Evolutionary conservation across 2,797 vertebrate genomes (phyloP).

Genomic region (Bufotes viridis): DNA sequence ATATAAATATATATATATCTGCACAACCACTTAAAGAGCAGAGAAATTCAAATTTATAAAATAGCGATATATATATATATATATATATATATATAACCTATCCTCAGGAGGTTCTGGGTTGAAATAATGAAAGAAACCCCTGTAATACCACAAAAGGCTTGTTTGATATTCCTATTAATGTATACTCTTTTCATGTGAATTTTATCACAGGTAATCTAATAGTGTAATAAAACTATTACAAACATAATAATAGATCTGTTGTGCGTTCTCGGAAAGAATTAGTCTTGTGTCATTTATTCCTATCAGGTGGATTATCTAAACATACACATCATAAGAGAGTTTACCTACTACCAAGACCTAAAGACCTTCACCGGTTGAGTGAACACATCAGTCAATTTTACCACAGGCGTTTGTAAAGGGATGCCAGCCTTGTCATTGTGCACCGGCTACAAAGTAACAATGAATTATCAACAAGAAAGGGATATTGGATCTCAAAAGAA

Average conservation of each 20-base stretch:
- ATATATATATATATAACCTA: background rate
- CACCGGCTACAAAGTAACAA: conserved; percentile 62
- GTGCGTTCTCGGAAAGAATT: conserved; percentile 34
- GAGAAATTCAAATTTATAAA: too few relatives aligned
- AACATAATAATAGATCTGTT: conserved; percentile 20
- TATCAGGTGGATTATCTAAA: conserved; percentile 56
- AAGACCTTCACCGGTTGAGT: conserved; percentile 79
- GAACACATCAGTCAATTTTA: conserved; percentile 71
- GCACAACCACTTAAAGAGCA: too few relatives aligned
- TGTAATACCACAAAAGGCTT: background rate
- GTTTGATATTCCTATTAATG: background rate
- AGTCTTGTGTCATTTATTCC: conserved; percentile 41
- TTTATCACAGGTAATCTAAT: background rate
- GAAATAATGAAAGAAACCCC: too few relatives aligned
- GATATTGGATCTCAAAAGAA: conserved; percentile 63
- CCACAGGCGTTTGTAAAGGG: conserved; percentile 60
- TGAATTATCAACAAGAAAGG: conserved; percentile 63
- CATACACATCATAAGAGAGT: conserved; percentile 47
- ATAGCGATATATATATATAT: too few relatives aligned
- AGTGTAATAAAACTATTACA: background rate
- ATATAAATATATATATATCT: background rate
- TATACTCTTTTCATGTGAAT: background rate
- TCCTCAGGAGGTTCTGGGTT: too few relatives aligned
- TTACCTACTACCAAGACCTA: conserved; percentile 60
- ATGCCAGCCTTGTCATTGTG: conserved; percentile 60